Evolutionary conservation across 2,797 vertebrate species (phyloP).

Genomic region (Thripadectes ignobilis): DNA sequence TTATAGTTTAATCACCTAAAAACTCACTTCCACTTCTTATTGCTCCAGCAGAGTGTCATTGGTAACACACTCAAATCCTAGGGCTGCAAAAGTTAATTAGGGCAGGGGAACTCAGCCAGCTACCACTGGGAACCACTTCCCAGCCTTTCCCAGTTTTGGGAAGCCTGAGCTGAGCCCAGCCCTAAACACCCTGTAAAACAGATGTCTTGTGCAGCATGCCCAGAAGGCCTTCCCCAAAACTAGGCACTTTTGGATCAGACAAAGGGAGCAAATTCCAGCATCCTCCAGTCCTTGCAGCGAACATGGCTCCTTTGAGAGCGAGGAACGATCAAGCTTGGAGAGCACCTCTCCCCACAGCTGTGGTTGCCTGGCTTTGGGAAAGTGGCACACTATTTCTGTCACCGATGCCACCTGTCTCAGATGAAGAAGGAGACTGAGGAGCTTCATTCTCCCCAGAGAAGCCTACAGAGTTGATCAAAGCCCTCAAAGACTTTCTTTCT

Average conservation of each 20-base stretch:
- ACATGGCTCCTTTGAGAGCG: background rate
- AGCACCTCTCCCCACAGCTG: constrained; percentile 18
- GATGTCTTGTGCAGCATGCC: constrained; percentile 46
- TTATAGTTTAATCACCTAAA: background rate
- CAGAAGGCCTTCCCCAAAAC: constrained; percentile 42
- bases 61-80: background rate
- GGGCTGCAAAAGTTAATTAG: background rate
- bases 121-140: constrained; percentile 7
- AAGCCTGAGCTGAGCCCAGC: background rate
- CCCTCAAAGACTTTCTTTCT: background rate
- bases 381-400: background rate
- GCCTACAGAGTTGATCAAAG: background rate
- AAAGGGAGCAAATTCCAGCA: constrained; percentile 40
- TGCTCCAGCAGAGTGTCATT: background rate
- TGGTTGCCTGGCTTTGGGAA: constrained; percentile 26
- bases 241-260: constrained; percentile 38
- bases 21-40: background rate
- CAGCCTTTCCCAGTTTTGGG: constrained; percentile 18
- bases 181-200: constrained; percentile 58
- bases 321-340: background rate
- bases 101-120: background rate
- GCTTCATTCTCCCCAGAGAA: background rate
- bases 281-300: background rate
- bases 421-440: background rate
- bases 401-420: background rate